These are phyloP conservation scores for Panzeria rudis DNA, from an alignment of 2,888 invertebrate genomes.

Conservation along the genomic window DNA sequence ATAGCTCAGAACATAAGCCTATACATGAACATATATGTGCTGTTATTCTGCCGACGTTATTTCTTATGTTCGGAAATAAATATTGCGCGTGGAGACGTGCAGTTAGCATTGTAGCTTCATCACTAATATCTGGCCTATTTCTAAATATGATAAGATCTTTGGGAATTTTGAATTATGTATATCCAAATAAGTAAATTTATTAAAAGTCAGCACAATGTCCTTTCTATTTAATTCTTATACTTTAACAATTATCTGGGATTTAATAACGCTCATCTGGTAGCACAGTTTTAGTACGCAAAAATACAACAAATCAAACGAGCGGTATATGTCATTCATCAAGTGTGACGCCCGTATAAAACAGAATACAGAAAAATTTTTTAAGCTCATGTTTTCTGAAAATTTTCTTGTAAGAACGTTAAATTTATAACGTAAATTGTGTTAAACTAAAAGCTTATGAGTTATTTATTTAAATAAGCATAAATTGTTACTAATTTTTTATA, in stretches of 20 bases:
- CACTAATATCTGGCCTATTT: too few species aligned
- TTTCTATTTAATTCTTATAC: too few species aligned
- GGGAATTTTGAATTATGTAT: too few species aligned
- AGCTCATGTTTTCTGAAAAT: constrained; percentile 66
- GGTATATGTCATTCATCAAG: constrained; percentile 62
- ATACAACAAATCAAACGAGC: constrained; percentile 23
- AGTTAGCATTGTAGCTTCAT: too few species aligned
- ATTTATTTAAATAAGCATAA: constrained; percentile 59
- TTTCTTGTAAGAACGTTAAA: constrained; percentile 56
- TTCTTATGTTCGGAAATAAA: too few species aligned
- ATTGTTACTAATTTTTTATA: constrained; percentile 45
- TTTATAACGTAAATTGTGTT: constrained; percentile 56
- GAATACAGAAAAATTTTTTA: constrained; percentile 69
- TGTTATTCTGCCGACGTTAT: too few species aligned
- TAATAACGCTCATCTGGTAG: neutral
- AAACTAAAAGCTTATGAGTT: constrained; percentile 42
- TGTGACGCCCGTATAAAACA: constrained; percentile 70
- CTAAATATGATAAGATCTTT: too few species aligned
- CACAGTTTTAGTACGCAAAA: constrained; percentile 15
- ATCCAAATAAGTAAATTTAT: too few species aligned
- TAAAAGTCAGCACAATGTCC: too few species aligned
- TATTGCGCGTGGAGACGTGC: too few species aligned
- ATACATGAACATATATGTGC: too few species aligned
- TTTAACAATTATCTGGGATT: neutral
- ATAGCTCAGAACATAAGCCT: too few species aligned